phyloP scores from a whole-genome alignment of 23 tunicate species.

The Halocynthia roretzi region DNA sequence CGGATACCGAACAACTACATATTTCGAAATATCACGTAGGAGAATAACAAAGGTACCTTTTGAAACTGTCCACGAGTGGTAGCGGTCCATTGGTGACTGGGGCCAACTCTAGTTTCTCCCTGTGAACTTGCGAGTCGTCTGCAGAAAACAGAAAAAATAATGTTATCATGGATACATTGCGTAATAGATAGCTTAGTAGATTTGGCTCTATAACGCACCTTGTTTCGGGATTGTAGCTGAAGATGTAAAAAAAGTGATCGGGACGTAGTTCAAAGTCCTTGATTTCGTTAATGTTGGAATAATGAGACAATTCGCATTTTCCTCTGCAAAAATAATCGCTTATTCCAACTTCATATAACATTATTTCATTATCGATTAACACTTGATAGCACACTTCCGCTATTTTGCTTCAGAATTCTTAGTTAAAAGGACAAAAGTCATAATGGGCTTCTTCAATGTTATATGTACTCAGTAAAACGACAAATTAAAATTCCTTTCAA shows the following conservation, averaged over 20 bases:
- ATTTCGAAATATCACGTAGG: no score
- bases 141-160: background rate
- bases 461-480: no score
- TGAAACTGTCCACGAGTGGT: slow-evolving; percentile 81
- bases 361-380: no score
- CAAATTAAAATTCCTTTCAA: no score
- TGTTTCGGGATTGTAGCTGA: slow-evolving; percentile 84
- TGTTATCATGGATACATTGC: background rate
- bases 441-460: no score
- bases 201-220: slow-evolving; percentile 29
- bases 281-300: slow-evolving; percentile 35
- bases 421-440: no score
- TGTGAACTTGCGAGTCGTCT: slow-evolving; percentile 58
- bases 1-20: no score
- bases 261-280: slow-evolving; percentile 45
- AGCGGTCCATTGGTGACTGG: slow-evolving; percentile 95
- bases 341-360: background rate
- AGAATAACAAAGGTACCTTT: slow-evolving; percentile 23
- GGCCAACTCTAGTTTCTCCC: slow-evolving; percentile 80
- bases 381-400: no score
- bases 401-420: no score
- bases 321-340: slow-evolving; percentile 40
- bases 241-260: slow-evolving; percentile 83
- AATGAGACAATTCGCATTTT: slow-evolving; percentile 58
- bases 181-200: background rate